Evolutionary conservation across 2,113 vertebrate genomes (phyloP).

Genomic region (Pterophyllum scalare): DNA sequence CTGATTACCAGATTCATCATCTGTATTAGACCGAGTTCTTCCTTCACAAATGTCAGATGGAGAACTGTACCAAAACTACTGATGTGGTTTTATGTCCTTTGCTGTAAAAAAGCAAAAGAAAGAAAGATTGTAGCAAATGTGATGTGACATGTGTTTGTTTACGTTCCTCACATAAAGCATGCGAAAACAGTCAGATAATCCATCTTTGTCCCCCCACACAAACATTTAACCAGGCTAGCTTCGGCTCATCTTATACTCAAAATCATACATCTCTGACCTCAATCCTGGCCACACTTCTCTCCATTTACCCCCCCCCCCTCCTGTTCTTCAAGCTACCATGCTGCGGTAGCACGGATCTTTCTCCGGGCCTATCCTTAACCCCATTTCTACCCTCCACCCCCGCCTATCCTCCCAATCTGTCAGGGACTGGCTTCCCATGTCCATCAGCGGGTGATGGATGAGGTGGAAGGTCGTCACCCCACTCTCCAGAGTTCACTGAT

Average conservation of each 20-base stretch:
- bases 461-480: slow-evolving; percentile 83
- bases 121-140: not conserved
- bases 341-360: slow-evolving; percentile 38
- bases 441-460: slow-evolving; percentile 86
- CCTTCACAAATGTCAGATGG: slow-evolving; percentile 50
- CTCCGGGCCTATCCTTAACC: slow-evolving; percentile 63
- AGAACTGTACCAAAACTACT: slow-evolving; percentile 21
- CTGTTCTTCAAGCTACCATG: slow-evolving; percentile 36
- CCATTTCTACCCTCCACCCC: slow-evolving; percentile 56
- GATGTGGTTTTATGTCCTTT: not conserved
- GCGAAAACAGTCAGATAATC: slow-evolving; percentile 58
- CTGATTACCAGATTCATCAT: slow-evolving; percentile 67
- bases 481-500: slow-evolving; percentile 79
- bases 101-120: not conserved
- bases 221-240: slow-evolving; percentile 53
- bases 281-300: slow-evolving; percentile 55
- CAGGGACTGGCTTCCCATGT: slow-evolving; percentile 83
- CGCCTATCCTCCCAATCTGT: slow-evolving; percentile 69
- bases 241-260: slow-evolving; percentile 67
- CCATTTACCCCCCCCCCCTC: not conserved
- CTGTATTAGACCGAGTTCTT: slow-evolving; percentile 45
- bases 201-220: slow-evolving; percentile 45
- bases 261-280: slow-evolving; percentile 66
- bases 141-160: not conserved
- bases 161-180: slow-evolving; percentile 19